Conservation (phyloP, 2,888 invertebrate genomes). For the Sarcophaga carnaria region DNA sequence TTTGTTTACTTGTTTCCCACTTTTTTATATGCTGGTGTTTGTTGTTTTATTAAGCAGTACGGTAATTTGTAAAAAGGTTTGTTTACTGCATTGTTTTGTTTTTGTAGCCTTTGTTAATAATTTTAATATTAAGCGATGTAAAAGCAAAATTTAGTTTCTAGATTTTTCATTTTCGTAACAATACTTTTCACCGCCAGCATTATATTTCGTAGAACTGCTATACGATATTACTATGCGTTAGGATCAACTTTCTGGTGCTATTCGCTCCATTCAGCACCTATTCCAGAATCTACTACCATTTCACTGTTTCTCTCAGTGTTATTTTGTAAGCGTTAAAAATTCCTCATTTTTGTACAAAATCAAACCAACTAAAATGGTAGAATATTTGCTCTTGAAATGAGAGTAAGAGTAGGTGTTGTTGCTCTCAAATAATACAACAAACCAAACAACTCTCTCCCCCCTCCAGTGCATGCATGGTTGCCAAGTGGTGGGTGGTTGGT, state of each 20-base stretch:
- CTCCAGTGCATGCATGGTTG: background rate
- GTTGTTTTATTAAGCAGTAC: too few relatives aligned
- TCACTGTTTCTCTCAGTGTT: background rate
- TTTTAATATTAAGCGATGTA: too few relatives aligned
- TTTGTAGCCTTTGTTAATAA: too few relatives aligned
- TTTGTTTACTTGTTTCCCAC: too few relatives aligned
- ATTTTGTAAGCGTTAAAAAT: background rate
- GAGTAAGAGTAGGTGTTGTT: constrained; percentile 13
- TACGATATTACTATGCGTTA: too few relatives aligned
- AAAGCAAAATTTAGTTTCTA: too few relatives aligned
- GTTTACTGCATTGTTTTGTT: too few relatives aligned
- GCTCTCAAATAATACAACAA: background rate
- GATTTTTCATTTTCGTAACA: too few relatives aligned
- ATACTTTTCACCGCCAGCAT: too few relatives aligned
- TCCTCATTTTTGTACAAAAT: background rate
- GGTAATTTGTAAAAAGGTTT: too few relatives aligned
- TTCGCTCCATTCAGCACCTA: background rate
- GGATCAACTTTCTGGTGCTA: background rate
- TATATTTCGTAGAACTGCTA: too few relatives aligned
- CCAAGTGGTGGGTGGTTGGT: constrained; percentile 20
- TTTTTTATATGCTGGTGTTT: too few relatives aligned
- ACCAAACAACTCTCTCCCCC: background rate
- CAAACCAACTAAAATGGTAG: background rate
- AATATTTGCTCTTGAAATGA: background rate
- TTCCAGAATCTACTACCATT: background rate